Base-by-base conservation (phyloP, 1,140 invertebrate species). In the Drosophila hydei region DNA sequence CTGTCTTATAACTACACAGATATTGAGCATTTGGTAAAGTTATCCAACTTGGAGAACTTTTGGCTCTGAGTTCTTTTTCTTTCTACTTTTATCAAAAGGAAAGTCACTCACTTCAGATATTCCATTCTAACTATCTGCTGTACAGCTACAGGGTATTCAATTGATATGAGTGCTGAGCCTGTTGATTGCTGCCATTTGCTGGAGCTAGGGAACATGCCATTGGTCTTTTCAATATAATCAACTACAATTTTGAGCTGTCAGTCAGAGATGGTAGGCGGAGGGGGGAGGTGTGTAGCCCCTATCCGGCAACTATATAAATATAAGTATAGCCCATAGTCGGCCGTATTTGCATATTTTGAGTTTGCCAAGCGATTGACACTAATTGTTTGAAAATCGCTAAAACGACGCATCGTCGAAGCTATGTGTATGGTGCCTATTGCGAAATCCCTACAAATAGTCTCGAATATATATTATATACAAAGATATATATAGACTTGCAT, bases 331-430 rank as follows among this genome's bases (percentile, higher is more conserved):
- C 65, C 68, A 81, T 81, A 36, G 30, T 33, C 30, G 52, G 4
- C 30, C 23, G 42, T 85, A 77, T 85, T 85, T 85, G 81, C 77
- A 81, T 87, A 85, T 81, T 84, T 84, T 72, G 30, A 81, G 80
- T 85, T 85, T 85, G 51, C 81, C 74, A 75, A 85, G 78, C 77
- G 81, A 78, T 87, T 87, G 81, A 87, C 81, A 87, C 81, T 87
- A 81, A 87, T 87, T 88, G 81, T 87, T 87, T 81, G 62, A 63
- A 84, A 85, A 85, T 79, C 59, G 51, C 77, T 45, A 55, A 70
- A 71, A 60, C 67, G 68, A 63, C 72, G 72, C 30, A 33, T 73
- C 63, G 70, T 52, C 72, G 38, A 33, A 72, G 42, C 36, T 40
- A 16, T 54, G 59, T 42, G 54, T 61, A 54, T 67, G 73, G 40